Base-by-base conservation (phyloP, 2,113 vertebrate species). In the Onychorhynchus coronatus region DNA sequence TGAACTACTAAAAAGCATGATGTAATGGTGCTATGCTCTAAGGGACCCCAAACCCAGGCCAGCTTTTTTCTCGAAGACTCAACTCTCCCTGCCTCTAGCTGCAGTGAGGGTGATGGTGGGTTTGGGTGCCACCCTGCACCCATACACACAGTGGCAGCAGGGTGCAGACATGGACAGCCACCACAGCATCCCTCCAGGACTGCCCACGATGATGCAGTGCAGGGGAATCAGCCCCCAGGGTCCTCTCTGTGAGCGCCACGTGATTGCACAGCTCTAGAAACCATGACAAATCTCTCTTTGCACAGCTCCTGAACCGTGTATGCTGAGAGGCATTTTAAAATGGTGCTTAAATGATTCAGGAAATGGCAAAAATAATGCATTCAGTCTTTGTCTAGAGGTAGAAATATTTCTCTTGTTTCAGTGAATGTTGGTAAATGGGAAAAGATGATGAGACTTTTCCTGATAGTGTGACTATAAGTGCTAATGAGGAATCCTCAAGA, bases 191-290 rank as follows among this genome's bases (percentile, higher is more conserved):
- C 24, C 27, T 61, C 10, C 8, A 3, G 44, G 46, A 17, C n/a
- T 82, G 56, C 61, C 52, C 47, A 22, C 12, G 27, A 39, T 33
- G 49, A 20, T 49, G 72, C n/a, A 46, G 46, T 10, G 28, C 16
- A 4, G 17, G 47, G 16, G 12, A 7, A 73, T 39, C 41, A 42
- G 21, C 31, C 14, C 24, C 8, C 30, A 27, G 27, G 15, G 35
- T 33, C 27, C 8, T 35, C 33, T 0, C 0, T 21, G 41, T 14
- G 37, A 77, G 31, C 58, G 62, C n/a, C 14, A 4, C 6, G 2
- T 16, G 25, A 10, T 7, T 13, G 53, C 58, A 31, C 2, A 15
- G 76, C 52, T 84, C 76, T 63, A 30, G 76, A 39, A 52, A 74
- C 21, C 21, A 2, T 8, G 16, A 12, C 16, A 11, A 12, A 7